Conservation (phyloP, 2,888 invertebrate genomes). For the Pollenia labialis region DNA sequence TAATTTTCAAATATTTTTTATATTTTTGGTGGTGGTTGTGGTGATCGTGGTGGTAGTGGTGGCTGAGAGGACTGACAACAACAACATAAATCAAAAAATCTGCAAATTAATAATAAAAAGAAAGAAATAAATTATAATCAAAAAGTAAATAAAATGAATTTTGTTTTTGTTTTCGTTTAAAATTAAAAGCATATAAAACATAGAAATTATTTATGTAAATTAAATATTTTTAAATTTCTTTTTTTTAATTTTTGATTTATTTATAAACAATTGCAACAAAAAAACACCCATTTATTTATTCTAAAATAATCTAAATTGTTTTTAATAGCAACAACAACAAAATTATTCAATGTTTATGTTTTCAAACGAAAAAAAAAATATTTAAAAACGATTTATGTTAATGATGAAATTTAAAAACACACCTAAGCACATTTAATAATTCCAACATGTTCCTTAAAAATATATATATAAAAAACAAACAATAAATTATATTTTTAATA, state of each 20-base stretch:
- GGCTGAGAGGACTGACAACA: conserved; percentile 73
- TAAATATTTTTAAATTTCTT: conserved; percentile 20
- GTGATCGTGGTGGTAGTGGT: conserved; percentile 67
- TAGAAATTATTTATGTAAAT: conserved; percentile 43
- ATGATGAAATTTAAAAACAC: conserved; percentile 31
- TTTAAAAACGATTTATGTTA: conserved; percentile 17
- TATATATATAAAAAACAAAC: background rate
- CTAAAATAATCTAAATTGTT: background rate
- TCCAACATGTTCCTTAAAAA: background rate
- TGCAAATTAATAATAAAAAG: conserved; percentile 78
- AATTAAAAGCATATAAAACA: conserved; percentile 74
- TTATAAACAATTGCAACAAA: conserved; percentile 7
- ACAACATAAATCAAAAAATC: conserved; percentile 81
- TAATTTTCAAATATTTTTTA: conserved; percentile 16
- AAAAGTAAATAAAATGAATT: conserved; percentile 47
- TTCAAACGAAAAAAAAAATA: conserved; percentile 24
- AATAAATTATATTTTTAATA: background rate
- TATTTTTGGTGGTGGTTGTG: conserved; percentile 61
- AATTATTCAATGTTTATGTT: conserved; percentile 23
- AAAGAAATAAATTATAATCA: conserved; percentile 72
- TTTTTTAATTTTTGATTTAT: background rate
- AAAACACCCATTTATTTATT: conserved; percentile 14
- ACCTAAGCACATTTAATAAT: background rate
- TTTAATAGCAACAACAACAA: background rate
- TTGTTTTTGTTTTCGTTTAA: conserved; percentile 17